Percentiles rank a stretch among this genome's conserved stretches.
Conservation (phyloP, 2,797 vertebrate species). For the Notoglanidium macrostoma region DNA sequence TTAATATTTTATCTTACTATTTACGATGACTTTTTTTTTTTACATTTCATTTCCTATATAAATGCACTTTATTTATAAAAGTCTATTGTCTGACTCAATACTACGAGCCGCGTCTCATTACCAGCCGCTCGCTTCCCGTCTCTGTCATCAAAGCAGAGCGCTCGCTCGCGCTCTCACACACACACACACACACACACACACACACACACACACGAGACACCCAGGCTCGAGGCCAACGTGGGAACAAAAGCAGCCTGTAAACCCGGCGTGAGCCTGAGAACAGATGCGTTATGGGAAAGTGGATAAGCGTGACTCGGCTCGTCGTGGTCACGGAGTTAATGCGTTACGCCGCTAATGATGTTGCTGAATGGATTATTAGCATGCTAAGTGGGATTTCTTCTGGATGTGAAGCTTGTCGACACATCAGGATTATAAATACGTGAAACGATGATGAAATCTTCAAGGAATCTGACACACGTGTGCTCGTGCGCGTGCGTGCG, state of each 20-base stretch:
- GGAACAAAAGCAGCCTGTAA: slow-evolving; percentile 61
- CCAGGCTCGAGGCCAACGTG: slow-evolving; percentile 40
- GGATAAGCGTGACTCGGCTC: slow-evolving; percentile 42
- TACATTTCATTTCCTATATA: not conserved
- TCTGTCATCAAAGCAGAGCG: not conserved
- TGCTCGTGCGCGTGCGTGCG: too few species aligned
- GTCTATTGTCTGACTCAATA: not conserved
- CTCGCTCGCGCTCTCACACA: not conserved
- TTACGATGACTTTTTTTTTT: too few species aligned
- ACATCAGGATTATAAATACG: not conserved
- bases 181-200: slow-evolving; percentile 21
- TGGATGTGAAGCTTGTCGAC: not conserved
- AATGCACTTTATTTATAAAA: not conserved
- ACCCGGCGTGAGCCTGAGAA: slow-evolving; percentile 48
- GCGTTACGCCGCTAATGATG: not conserved
- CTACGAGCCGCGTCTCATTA: not conserved
- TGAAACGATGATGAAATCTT: not conserved
- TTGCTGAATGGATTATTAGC: not conserved
- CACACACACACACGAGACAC: not conserved
- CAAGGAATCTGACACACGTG: not conserved
- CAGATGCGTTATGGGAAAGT: slow-evolving; percentile 57
- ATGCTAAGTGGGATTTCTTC: not conserved
- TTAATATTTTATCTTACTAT: not conserved
- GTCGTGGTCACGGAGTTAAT: slow-evolving; percentile 24
- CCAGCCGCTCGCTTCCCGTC: not conserved